A percentile compares a stretch with the other conserved stretches of the same genome.
phyloP scores from a whole-genome alignment of 2,888 invertebrate species.

The Megastigmus dorsalis region DNA sequence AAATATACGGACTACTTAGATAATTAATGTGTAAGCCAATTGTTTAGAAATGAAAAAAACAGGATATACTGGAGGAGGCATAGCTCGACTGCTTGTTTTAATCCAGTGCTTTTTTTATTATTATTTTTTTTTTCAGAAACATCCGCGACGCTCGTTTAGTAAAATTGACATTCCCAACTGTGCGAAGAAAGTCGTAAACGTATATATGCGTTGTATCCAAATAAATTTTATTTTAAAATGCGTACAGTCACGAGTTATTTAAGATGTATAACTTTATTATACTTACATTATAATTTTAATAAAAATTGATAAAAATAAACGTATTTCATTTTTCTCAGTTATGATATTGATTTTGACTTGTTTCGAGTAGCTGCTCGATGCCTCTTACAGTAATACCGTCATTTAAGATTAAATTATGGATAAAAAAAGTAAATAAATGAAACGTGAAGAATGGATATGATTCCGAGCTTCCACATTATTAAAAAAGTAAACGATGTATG shows the following conservation, averaged over 20 bases:
- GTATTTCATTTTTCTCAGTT: conserved; percentile 27
- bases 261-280: conserved; percentile 35
- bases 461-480: conserved; percentile 66
- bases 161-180: conserved; percentile 46
- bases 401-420: conserved; percentile 29
- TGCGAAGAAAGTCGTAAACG: conserved; percentile 22
- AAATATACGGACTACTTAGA: conserved; percentile 49
- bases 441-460: conserved; percentile 38
- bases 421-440: conserved; percentile 26
- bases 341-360: conserved; percentile 12
- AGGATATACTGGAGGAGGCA: conserved; percentile 49
- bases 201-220: not conserved
- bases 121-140: not conserved
- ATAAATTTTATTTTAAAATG: conserved; percentile 20
- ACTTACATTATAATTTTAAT: conserved; percentile 42
- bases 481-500: conserved; percentile 61
- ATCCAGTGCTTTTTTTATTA: conserved; percentile 41
- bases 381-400: conserved; percentile 47
- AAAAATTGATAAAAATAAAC: conserved; percentile 41
- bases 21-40: conserved; percentile 47
- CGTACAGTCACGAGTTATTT: conserved; percentile 15
- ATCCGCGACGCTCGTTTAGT: conserved; percentile 4
- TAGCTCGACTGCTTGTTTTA: conserved; percentile 23
- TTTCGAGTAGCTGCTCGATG: conserved; percentile 29
- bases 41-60: conserved; percentile 33